These are phyloP conservation scores for Zaprionus tsacasi DNA, from an alignment of 1,140 invertebrate genomes.

Conservation along the genomic window DNA sequence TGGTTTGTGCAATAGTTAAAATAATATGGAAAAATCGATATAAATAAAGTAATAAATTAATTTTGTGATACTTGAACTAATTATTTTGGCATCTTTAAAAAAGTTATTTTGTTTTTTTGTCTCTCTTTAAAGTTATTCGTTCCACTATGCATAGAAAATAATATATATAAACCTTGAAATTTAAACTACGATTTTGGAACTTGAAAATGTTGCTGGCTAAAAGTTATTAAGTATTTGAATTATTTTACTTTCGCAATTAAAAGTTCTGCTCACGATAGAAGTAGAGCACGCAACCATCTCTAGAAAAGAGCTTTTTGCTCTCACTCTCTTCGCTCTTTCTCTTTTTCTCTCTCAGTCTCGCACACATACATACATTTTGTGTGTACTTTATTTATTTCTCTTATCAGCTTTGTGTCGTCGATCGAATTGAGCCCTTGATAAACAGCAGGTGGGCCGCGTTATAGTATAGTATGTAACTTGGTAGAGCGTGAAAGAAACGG, in stretches of 20 bases:
- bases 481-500: neutral
- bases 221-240: too few relatives aligned
- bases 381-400: neutral
- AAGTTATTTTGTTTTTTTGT: too few relatives aligned
- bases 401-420: slow-evolving; percentile 35
- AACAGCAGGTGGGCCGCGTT: slow-evolving; percentile 38
- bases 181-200: too few relatives aligned
- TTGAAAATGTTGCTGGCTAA: too few relatives aligned
- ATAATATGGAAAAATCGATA: too few relatives aligned
- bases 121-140: too few relatives aligned
- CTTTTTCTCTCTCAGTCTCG: neutral
- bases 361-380: neutral
- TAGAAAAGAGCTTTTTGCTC: neutral
- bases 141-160: too few relatives aligned
- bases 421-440: slow-evolving; percentile 24
- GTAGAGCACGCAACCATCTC: neutral
- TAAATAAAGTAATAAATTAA: too few relatives aligned
- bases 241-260: neutral
- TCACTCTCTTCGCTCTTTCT: neutral
- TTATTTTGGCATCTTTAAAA: too few relatives aligned
- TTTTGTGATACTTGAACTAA: too few relatives aligned
- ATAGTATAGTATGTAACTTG: neutral
- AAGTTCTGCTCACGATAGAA: neutral
- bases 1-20: too few relatives aligned
- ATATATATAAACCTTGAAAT: too few relatives aligned